phyloP scores from a whole-genome alignment of 2,113 vertebrate species.

The Triplophysa dalaica region DNA sequence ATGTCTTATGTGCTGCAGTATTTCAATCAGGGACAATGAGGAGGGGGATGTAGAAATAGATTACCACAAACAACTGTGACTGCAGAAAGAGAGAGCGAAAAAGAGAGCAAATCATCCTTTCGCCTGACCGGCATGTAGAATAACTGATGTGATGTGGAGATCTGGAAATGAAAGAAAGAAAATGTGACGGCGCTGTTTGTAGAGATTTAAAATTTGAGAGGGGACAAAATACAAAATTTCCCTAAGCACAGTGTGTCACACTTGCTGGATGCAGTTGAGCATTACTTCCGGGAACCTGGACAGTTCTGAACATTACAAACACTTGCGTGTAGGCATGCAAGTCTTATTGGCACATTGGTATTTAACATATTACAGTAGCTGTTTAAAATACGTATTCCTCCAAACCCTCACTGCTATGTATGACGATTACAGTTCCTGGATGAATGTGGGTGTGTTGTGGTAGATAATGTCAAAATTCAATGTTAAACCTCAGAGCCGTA shows the following conservation, averaged over 20 bases:
- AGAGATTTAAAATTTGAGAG: not conserved
- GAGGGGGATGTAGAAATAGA: conserved; percentile 70
- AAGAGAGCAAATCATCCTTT: conserved; percentile 62
- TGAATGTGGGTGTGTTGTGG: conserved; percentile 36
- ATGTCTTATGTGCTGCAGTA: conserved; percentile 62
- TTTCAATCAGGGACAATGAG: conserved; percentile 70
- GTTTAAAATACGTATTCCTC: conserved; percentile 50
- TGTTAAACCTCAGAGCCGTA: conserved; percentile 39
- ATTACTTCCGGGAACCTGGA: conserved; percentile 26
- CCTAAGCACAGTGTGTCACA: conserved; percentile 34
- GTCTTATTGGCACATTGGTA: conserved; percentile 57
- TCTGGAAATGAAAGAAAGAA: conserved; percentile 62
- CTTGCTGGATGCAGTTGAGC: conserved; percentile 25
- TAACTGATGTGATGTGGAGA: conserved; percentile 68
- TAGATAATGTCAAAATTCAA: conserved; percentile 49
- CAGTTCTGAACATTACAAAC: not conserved
- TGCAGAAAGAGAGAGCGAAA: conserved; percentile 27
- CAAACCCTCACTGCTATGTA: conserved; percentile 15
- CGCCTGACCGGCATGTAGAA: conserved; percentile 57
- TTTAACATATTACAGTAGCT: conserved; percentile 43
- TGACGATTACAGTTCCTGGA: conserved; percentile 25
- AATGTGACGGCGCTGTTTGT: not conserved
- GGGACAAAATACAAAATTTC: conserved; percentile 29
- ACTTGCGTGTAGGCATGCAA: conserved; percentile 22
- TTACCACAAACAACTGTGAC: conserved; percentile 69